Evolutionary conservation across 1,140 invertebrate genomes (phyloP).

Genomic region (Lepidotrigona ventralis): DNA sequence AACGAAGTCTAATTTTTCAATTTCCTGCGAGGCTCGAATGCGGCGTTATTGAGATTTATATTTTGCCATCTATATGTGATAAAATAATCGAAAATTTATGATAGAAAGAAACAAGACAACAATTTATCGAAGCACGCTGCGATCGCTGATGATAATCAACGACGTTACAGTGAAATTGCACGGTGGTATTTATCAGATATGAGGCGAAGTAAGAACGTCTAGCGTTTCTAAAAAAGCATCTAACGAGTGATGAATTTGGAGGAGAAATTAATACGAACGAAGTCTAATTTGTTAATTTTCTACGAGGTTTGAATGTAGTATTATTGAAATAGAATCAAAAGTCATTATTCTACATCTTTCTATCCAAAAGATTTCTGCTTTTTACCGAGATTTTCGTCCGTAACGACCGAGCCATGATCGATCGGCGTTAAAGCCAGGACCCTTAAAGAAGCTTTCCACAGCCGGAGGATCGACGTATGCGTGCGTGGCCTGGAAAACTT

Average conservation of each 20-base stretch:
- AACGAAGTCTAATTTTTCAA: not conserved
- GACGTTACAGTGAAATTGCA: slow-evolving; percentile 7
- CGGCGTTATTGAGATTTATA: not conserved
- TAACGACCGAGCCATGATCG: not conserved
- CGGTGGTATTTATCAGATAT: not conserved
- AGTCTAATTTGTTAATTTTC: not conserved
- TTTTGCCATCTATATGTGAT: not conserved
- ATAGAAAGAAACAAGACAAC: not conserved
- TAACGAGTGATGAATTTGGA: not conserved
- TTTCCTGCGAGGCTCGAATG: not conserved
- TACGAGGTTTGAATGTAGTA: not conserved
- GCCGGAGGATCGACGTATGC: not conserved
- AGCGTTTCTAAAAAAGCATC: not conserved
- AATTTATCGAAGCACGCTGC: slow-evolving; percentile 16
- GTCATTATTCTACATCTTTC: not conserved
- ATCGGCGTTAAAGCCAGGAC: not conserved
- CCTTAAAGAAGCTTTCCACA: slow-evolving; percentile 1
- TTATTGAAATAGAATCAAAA: too few relatives aligned
- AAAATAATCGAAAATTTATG: too few relatives aligned
- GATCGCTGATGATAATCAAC: slow-evolving; percentile 7
- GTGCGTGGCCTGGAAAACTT: slow-evolving; percentile 37
- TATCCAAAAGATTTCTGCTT: not conserved
- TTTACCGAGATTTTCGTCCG: not conserved
- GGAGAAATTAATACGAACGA: not conserved
- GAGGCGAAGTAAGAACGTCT: not conserved